Percentiles rank a stretch among this genome's conserved stretches.
These are phyloP conservation scores for Octodon degus DNA, from an alignment of 2,113 vertebrate genomes.

Conservation along the genomic window DNA sequence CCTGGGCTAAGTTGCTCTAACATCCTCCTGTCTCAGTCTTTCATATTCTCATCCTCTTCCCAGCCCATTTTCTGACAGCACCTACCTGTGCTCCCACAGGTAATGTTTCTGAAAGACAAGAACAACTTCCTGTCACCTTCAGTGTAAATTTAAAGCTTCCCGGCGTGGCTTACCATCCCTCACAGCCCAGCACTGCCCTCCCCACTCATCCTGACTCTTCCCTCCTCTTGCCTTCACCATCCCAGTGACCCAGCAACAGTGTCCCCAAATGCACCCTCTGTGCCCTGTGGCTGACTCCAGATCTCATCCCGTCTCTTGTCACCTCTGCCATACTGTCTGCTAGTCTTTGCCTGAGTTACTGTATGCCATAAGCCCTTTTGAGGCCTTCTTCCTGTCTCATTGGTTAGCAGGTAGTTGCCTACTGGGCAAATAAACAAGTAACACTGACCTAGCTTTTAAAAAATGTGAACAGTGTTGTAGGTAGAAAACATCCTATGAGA, in stretches of 20 bases:
- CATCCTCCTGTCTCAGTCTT: background rate
- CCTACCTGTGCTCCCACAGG: fast-evolving
- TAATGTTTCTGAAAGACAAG: background rate
- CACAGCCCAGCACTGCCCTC: background rate
- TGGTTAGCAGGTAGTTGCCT: background rate
- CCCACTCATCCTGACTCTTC: background rate
- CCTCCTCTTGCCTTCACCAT: background rate
- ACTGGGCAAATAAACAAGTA: background rate
- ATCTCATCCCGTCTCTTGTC: background rate
- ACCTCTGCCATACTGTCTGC: background rate
- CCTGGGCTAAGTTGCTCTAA: background rate
- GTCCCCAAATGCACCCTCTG: too few species aligned
- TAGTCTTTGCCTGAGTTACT: background rate
- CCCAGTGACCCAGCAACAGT: fast-evolving
- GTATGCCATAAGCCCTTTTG: background rate
- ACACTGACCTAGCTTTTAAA: too few species aligned
- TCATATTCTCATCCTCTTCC: background rate
- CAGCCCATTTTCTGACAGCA: background rate
- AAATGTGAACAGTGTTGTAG: background rate
- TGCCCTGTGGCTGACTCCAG: background rate
- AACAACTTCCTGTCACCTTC: background rate
- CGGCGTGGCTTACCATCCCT: background rate
- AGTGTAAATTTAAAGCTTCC: background rate
- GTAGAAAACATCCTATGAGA: background rate
- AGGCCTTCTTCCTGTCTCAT: background rate